Evolutionary conservation across 2,888 invertebrate species (phyloP), one percentile per base, ranked within the genome.

Genomic region (Cybosia mesomella): DNA sequence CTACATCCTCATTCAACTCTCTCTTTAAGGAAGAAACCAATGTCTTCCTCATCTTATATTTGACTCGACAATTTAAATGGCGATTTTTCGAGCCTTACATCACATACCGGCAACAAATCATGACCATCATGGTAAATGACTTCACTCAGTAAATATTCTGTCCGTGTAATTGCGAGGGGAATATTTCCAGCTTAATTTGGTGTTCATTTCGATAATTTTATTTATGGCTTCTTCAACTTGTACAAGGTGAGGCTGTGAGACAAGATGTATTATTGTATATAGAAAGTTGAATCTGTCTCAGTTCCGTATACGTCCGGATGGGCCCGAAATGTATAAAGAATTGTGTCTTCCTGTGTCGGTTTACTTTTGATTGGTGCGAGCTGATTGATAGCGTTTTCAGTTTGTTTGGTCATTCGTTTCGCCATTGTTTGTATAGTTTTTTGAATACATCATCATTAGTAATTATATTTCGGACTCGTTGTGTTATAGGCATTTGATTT

Each of bases 11-110:
- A 82, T 85, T 79, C 69, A 67, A 77, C 79, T 76, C 66, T 78
- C 89, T 85, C 71, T 82, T 82, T 85, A 86, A 77, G 87, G 89
- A 84, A 85, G 82, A 79, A 82, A 81, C 71, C 76, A 74, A 76
- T 74, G 74, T 79, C 81, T 87, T 86, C 84, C 85, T 85, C 76
- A 71, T 86, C 83, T 82, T 83, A 80, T 79, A 74, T 79, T 81
- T 73, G 75, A 66, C 66, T 77, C 77, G 57, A 68, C 72, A 77
- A 82, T 83, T 83, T 81, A 80, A 83, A 82, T 80, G 43, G 49
- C 68, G 39, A 64, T 73, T 63, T 73, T 68, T 73, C 70, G 22
- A 22, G 22, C 24, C 61, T 74, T 75, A 68, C 72, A 72, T 73
- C 69, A 66, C 73, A 73, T 76, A 74, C 73, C 67, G 64, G 64